phyloP scores from a whole-genome alignment of 2,113 vertebrate species.

The Todiramphus chloris region DNA sequence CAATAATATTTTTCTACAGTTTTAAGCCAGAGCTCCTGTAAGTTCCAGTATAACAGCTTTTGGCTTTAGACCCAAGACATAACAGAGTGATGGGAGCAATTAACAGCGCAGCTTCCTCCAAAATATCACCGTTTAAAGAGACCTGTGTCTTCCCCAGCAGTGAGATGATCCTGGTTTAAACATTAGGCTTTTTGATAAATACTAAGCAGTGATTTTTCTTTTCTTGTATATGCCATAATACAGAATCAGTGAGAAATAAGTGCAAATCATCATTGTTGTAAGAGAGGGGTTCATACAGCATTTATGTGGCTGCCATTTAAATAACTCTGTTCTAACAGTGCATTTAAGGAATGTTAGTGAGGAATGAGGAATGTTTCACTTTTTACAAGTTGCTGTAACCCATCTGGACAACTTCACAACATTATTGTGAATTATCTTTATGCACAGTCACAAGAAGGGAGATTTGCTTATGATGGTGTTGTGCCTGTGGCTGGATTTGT shows the following conservation, averaged over 20 bases:
- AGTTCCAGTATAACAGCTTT: neutral
- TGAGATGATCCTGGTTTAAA: neutral
- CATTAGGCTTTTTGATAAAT: neutral
- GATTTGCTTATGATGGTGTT: neutral
- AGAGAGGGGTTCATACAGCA: neutral
- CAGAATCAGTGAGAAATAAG: neutral
- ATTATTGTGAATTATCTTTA: neutral
- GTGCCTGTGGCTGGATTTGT: neutral
- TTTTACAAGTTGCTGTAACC: neutral
- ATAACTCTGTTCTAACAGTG: neutral
- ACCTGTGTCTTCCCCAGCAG: neutral
- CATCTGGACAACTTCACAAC: neutral
- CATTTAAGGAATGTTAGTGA: neutral
- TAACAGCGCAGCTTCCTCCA: neutral
- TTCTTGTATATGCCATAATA: neutral
- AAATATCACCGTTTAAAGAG: neutral
- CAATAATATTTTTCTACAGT: slow-evolving; percentile 1
- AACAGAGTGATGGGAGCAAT: neutral
- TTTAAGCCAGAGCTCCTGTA: slow-evolving; percentile 3
- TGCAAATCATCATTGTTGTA: neutral
- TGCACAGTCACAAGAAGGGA: neutral
- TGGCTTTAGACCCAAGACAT: neutral
- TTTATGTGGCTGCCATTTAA: neutral
- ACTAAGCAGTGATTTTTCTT: neutral
- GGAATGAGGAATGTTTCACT: neutral